Conservation (phyloP, 2,888 invertebrate species). For the Junonia oenone region DNA sequence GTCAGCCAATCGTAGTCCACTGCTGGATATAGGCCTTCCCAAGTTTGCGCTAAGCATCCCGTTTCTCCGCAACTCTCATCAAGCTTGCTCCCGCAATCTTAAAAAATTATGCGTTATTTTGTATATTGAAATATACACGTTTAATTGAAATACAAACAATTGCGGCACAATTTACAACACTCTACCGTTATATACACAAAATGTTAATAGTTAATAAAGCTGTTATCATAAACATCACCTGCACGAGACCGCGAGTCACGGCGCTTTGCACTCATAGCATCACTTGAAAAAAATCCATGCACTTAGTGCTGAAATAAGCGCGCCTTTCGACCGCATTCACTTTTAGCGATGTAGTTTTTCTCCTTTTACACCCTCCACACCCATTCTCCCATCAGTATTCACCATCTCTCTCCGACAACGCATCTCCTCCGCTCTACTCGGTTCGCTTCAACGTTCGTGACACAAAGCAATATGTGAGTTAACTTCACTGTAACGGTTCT, state of each 20-base stretch:
- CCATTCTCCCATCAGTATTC: conserved; percentile 62
- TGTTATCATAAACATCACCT: conserved; percentile 21
- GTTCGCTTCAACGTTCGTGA: conserved; percentile 75
- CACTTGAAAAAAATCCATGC: conserved; percentile 78
- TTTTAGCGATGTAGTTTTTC: conserved; percentile 79
- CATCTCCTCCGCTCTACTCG: conserved; percentile 58
- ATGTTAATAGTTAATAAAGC: conserved; percentile 15
- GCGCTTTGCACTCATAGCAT: conserved; percentile 52
- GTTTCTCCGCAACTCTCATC: no score
- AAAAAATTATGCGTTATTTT: no score
- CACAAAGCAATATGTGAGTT: conserved; percentile 80
- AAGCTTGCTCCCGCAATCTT: no score
- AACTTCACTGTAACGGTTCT: conserved; percentile 78
- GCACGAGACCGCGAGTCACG: conserved; percentile 19
- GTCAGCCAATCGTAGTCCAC: no score
- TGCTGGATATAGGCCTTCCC: no score
- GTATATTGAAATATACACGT: no score
- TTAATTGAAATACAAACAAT: no score
- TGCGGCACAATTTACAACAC: background rate
- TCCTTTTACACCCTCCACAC: conserved; percentile 75
- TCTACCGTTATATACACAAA: background rate
- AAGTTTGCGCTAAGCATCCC: no score
- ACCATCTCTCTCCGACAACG: conserved; percentile 61
- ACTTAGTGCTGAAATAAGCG: conserved; percentile 77
- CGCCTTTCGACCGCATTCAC: conserved; percentile 79